Evolutionary conservation across 2,113 vertebrate genomes (phyloP), one percentile per base, ranked within the genome.

Genomic region (Theristicus caerulescens): DNA sequence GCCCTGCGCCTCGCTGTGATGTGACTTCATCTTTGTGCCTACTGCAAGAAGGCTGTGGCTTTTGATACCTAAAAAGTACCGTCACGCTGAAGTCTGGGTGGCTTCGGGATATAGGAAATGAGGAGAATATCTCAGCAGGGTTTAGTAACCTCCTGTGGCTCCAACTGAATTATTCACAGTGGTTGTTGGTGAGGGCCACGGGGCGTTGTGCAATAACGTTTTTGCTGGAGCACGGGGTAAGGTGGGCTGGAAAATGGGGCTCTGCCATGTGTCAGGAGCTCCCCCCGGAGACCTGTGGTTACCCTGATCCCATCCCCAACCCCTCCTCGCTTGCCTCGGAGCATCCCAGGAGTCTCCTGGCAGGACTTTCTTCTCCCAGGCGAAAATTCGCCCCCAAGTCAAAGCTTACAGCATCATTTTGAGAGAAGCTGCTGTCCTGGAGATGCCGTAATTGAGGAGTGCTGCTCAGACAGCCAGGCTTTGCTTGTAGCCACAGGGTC

Each of bases 191-290:
- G 54, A 58, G 46, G 62, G 29, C 57, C 38, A 2, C 58, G 29
- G 70, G 81, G 14, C 2, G 2, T 3, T 16, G 31, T 54, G 59
- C 32, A 13, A 8, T 24, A 34, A 18, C 1, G 2, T 26, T 19
- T 3, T 15, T 19, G 20, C 59, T 61, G 64, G 65, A 81, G 93
- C 78, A 19, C 5, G 6, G 67, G 70, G 10, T 55, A 72, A 72
- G 80, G 20, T 22, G 51, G 15, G 69, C 47, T 58, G 76, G 26
- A 34, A 70, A 88, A 52, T 0, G 3, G 44, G 82, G 46, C 67
- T 77, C 65, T 90, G 73, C 81, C 36, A 1, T 11, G 94, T 65
- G 73, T 27, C 87, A 94, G 94, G 69, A 94, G 90, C 93, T 97
- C 66, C 85, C 70, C 85, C 88, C 67, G 0, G 91, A 90, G 81